These are phyloP conservation scores for Strigops habroptila DNA, from an alignment of 2,113 vertebrate species.

Conservation along the genomic window DNA sequence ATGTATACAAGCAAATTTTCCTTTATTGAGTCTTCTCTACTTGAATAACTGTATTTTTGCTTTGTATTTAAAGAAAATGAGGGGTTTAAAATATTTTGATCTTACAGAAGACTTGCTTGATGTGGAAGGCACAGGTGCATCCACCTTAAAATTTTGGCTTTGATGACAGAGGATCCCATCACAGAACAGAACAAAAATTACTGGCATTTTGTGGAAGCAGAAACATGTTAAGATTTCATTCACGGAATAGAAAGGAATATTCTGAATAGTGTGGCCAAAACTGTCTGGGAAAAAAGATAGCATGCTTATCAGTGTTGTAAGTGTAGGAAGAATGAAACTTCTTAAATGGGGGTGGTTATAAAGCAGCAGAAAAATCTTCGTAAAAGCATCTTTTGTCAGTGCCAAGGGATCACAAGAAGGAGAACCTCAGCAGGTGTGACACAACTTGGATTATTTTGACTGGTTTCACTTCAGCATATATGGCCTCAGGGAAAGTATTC, in stretches of 20 bases:
- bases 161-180: background rate
- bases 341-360: background rate
- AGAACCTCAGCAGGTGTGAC: background rate
- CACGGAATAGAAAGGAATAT: background rate
- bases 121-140: background rate
- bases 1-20: background rate
- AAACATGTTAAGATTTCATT: background rate
- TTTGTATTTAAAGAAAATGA: background rate
- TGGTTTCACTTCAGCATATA: background rate
- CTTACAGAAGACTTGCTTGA: background rate
- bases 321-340: background rate
- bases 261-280: background rate
- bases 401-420: background rate
- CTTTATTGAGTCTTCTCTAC: background rate
- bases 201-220: background rate
- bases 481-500: background rate
- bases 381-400: background rate
- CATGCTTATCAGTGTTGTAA: background rate
- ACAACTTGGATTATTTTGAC: background rate
- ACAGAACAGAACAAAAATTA: background rate
- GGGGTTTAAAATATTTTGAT: background rate
- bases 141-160: background rate
- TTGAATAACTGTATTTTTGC: background rate
- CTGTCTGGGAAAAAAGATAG: background rate
- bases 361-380: background rate